Evolutionary conservation across 2,797 vertebrate species (phyloP).

Genomic region (Sebastes dallii): DNA sequence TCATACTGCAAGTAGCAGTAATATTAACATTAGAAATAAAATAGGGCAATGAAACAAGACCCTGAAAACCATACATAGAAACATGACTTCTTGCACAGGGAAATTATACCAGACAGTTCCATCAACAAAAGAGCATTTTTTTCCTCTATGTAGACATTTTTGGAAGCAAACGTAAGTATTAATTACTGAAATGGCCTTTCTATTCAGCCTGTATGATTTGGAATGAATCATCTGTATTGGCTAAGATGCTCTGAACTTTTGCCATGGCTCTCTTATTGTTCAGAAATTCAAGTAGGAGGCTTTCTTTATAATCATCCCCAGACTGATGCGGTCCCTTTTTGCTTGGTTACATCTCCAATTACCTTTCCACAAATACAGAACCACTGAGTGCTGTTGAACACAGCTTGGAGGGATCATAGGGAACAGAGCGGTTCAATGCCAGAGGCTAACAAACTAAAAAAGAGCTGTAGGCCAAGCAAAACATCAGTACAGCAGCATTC

Average conservation of each 20-base stretch:
- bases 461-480: neutral
- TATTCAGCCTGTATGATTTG: neutral
- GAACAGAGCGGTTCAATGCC: slow-evolving; percentile 21
- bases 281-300: neutral
- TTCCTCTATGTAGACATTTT: slow-evolving; percentile 8
- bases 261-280: neutral
- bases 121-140: neutral
- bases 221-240: slow-evolving; percentile 1
- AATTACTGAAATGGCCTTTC: slow-evolving; percentile 4
- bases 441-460: slow-evolving; percentile 13
- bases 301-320: neutral
- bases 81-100: neutral
- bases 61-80: neutral
- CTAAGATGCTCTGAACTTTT: slow-evolving; percentile 7
- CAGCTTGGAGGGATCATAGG: slow-evolving; percentile 1
- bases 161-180: neutral
- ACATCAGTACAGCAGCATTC: neutral
- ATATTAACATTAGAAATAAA: neutral
- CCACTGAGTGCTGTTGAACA: neutral
- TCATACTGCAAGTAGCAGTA: neutral
- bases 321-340: slow-evolving; percentile 2
- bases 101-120: neutral
- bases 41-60: neutral
- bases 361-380: slow-evolving; percentile 1
- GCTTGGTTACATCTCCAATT: slow-evolving; percentile 5